Evolutionary conservation across 2,888 invertebrate genomes (phyloP).

Genomic region (Conchocele bisecta): DNA sequence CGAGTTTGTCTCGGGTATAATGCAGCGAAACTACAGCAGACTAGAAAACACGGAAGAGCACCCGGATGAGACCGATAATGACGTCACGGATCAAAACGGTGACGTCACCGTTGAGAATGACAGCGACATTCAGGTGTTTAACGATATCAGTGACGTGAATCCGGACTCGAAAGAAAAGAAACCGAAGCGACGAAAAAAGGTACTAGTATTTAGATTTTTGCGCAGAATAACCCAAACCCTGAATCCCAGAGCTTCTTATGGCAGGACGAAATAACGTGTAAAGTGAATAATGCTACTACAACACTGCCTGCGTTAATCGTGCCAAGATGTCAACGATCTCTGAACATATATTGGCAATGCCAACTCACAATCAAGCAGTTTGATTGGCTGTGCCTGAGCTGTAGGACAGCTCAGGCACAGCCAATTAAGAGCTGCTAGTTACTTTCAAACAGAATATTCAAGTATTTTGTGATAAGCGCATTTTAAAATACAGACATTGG

Average conservation of each 20-base stretch:
- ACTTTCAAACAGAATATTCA: no score
- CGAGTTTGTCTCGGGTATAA: constrained; percentile 1
- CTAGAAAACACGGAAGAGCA: background rate
- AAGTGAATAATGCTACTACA: no score
- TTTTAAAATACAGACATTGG: no score
- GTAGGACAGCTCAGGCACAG: no score
- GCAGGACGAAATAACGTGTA: constrained; percentile 9
- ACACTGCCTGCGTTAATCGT: no score
- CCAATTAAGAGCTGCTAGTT: no score
- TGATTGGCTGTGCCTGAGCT: no score
- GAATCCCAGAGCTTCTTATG: constrained; percentile 14
- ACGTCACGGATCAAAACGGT: background rate
- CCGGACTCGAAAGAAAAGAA: constrained; percentile 33
- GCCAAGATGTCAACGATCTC: no score
- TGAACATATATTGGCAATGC: no score
- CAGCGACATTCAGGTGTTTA: background rate
- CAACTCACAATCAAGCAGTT: no score
- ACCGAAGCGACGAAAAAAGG: constrained; percentile 51
- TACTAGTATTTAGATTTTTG: constrained; percentile 52
- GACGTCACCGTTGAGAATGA: background rate
- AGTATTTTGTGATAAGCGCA: no score
- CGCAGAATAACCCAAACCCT: constrained; percentile 36
- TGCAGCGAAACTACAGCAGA: constrained; percentile 36
- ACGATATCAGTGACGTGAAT: constrained; percentile 8
- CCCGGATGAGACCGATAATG: constrained; percentile 1